Evolutionary conservation across 2,113 vertebrate species (phyloP).

Genomic region (Melanerpes aurifrons): DNA sequence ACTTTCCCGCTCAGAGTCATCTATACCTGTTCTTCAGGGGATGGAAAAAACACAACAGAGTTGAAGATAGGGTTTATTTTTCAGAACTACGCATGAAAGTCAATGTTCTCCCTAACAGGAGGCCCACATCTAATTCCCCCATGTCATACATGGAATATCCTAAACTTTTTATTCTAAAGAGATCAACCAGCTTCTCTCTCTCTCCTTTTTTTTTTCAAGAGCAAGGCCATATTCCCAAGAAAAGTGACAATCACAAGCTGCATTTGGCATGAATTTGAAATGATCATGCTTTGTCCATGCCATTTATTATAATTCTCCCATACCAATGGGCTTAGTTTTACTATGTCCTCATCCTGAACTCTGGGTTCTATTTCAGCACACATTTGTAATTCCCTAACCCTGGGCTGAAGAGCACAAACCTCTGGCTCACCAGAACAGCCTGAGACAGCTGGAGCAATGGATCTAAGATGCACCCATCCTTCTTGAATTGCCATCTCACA

Average conservation of each 20-base stretch:
- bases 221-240: background rate
- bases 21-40: background rate
- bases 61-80: conserved; percentile 18
- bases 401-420: conserved; percentile 22
- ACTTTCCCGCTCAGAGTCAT: background rate
- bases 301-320: conserved; percentile 52
- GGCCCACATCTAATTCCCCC: conserved; percentile 18
- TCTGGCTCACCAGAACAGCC: conserved; percentile 54
- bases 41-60: background rate
- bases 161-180: conserved; percentile 51
- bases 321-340: conserved; percentile 29
- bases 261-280: conserved; percentile 38
- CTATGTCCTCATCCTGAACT: conserved; percentile 59
- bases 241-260: conserved; percentile 39
- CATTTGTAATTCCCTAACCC: conserved; percentile 26
- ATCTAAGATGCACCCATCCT: conserved; percentile 32
- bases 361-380: conserved; percentile 52
- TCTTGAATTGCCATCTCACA: conserved; percentile 29
- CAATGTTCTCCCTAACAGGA: conserved; percentile 2
- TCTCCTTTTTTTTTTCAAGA: background rate
- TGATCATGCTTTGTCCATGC: conserved; percentile 10
- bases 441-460: conserved; percentile 56
- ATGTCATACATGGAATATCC: conserved; percentile 1
- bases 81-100: background rate
- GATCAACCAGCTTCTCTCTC: background rate